Percentiles rank a stretch among this genome's conserved stretches.
Evolutionary conservation across 1,140 invertebrate genomes (phyloP).

Genomic region (Drosophila ohnishii): DNA sequence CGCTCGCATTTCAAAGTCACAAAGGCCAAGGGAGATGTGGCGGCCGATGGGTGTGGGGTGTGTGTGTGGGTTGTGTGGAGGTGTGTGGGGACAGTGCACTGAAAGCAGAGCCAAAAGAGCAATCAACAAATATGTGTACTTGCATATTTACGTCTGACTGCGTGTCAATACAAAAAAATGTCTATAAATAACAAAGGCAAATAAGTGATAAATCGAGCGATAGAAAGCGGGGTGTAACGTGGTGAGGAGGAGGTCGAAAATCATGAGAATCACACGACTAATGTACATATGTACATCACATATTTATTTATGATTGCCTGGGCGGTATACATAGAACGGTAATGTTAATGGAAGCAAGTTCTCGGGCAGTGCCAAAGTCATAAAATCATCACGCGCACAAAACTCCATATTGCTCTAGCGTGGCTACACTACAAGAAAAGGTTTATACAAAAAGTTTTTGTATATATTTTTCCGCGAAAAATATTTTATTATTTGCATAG

Average conservation of each 20-base stretch:
- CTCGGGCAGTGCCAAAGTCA: constrained; percentile 61
- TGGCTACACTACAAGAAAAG: constrained; percentile 16
- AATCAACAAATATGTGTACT: constrained; percentile 32
- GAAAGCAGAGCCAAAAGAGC: constrained; percentile 17
- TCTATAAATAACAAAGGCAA: constrained; percentile 59
- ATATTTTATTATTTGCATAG: too few species aligned
- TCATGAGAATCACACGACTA: constrained; percentile 59
- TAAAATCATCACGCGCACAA: constrained; percentile 47
- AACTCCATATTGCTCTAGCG: constrained; percentile 10
- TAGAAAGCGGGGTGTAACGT: constrained; percentile 36
- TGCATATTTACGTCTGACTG: constrained; percentile 27
- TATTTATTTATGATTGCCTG: constrained; percentile 67
- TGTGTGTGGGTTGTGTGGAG: not conserved
- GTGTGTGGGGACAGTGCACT: constrained; percentile 12
- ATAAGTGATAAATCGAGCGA: constrained; percentile 66
- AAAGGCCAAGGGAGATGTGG: constrained; percentile 8
- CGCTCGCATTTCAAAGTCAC: constrained; percentile 32
- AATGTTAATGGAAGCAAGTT: constrained; percentile 40
- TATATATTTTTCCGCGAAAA: not conserved
- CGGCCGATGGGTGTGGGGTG: constrained; percentile 1
- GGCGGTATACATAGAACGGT: constrained; percentile 39
- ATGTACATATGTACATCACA: constrained; percentile 58
- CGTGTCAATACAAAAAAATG: constrained; percentile 32
- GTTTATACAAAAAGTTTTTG: rapidly evolving
- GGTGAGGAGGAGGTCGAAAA: constrained; percentile 14